Percentiles rank a stretch among this genome's conserved stretches.
Conservation (phyloP, 2,888 invertebrate species). For the Lottia gigantea region DNA sequence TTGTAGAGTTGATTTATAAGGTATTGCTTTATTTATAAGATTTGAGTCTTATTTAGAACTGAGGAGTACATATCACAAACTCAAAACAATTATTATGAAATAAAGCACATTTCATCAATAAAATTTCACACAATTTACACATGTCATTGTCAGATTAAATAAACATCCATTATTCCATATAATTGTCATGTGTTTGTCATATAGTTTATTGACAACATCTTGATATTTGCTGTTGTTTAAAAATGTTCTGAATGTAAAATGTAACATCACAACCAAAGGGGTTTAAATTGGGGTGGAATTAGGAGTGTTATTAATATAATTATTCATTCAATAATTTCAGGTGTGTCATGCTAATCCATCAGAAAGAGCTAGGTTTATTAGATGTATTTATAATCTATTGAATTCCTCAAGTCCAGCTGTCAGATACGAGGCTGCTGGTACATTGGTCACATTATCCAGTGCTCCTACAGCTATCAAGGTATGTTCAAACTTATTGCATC, state of each 20-base stretch:
- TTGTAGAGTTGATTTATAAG: conserved; percentile 99
- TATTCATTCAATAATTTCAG: conserved; percentile 68
- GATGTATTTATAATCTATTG: conserved; percentile 96
- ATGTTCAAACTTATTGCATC: conserved; percentile 20
- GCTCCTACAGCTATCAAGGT: conserved; percentile 97
- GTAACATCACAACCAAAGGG: too few species aligned
- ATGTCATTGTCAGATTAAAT: too few species aligned
- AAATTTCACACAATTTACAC: too few species aligned
- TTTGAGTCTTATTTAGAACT: too few species aligned
- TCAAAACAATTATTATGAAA: too few species aligned
- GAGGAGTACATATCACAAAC: too few species aligned
- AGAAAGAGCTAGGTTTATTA: conserved; percentile 95
- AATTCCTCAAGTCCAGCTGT: conserved; percentile 97
- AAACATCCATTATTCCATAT: too few species aligned
- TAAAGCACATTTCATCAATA: too few species aligned
- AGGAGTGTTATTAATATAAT: background rate
- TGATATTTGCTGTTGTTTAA: background rate
- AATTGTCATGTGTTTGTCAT: too few species aligned
- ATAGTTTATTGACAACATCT: too few species aligned
- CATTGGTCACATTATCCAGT: conserved; percentile 94
- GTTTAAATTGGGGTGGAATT: too few species aligned
- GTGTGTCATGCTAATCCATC: conserved; percentile 96
- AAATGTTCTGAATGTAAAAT: background rate
- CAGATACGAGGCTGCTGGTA: conserved; percentile 98
- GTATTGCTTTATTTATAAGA: conserved; percentile 68